A percentile compares a stretch with the other conserved stretches of the same genome.
These are phyloP conservation scores for Orius laevigatus DNA, from an alignment of 1,140 invertebrate species.

Conservation along the genomic window DNA sequence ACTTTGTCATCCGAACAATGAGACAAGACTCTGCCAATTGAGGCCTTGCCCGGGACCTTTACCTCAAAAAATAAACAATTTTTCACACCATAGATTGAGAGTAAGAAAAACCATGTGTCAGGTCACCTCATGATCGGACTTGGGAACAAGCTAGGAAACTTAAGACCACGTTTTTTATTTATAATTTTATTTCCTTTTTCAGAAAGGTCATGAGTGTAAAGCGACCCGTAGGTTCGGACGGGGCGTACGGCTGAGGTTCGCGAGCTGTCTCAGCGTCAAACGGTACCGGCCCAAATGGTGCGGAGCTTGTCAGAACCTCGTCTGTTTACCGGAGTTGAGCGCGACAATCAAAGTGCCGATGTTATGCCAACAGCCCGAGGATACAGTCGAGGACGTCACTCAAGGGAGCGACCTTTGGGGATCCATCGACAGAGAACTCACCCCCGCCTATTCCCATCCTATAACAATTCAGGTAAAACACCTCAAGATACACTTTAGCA, in stretches of 20 bases:
- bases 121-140: background rate
- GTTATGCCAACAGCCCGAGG: slow-evolving; percentile 17
- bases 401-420: slow-evolving; percentile 16
- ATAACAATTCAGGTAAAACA: background rate
- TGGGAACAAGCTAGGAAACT: too few relatives aligned
- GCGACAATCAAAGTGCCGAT: slow-evolving; percentile 30
- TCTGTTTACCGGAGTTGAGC: slow-evolving; percentile 38
- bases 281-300: slow-evolving; percentile 44
- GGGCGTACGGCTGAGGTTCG: slow-evolving; percentile 36
- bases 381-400: slow-evolving; percentile 17
- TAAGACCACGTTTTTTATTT: too few relatives aligned
- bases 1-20: slow-evolving; percentile 37
- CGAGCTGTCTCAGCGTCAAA: slow-evolving; percentile 42
- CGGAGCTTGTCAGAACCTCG: slow-evolving; percentile 35
- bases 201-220: slow-evolving; percentile 47
- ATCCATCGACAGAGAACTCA: slow-evolving; percentile 9
- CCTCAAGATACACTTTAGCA: too few relatives aligned
- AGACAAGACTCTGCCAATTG: slow-evolving; percentile 43
- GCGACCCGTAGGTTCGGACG: slow-evolving; percentile 36
- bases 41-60: slow-evolving; percentile 25
- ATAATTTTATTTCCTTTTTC: too few relatives aligned
- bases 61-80: slow-evolving; percentile 20
- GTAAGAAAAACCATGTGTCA: background rate
- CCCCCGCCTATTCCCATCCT: slow-evolving; percentile 10
- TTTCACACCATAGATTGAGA: slow-evolving; percentile 22